Evolutionary conservation across 2,113 vertebrate genomes (phyloP), one percentile per base, ranked within the genome.

Genomic region (Psittacula cyanocephala): DNA sequence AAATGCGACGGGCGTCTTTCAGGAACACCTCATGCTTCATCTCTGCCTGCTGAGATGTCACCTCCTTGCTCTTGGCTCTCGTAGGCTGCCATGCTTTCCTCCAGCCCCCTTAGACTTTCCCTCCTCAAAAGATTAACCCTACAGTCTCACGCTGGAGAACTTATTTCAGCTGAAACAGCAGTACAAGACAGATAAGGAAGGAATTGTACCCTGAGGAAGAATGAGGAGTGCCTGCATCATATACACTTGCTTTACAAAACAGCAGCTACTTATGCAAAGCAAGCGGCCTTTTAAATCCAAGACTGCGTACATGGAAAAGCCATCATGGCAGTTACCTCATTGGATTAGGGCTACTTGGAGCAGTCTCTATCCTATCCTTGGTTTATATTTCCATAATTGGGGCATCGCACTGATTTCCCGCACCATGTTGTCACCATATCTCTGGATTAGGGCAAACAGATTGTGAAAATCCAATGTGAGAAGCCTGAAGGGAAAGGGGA

Each of bases 111-210:
- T 27, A 84, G 57, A 52, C 57, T 87, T 91, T 20, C 28, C 33
- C 43, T 47, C 4, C 63, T 85, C 33, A 49, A 76, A 93, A 85
- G 86, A 91, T 87, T 91, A 94, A 92, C 95, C 88, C 89, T 79
- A 59, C 53, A 76, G n/a, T n/a, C 83, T 96, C 74, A 55, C 0
- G 1, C 33, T 63, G 74, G 46, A 82, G 70, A 79, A 67, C 52
- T 95, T 83, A 46, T 44, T 94, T 80, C 86, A 93, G 91, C 78
- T 89, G 81, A 88, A 96, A 70, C 83, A 93, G 86, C 81, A 92
- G 67, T 81, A 93, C 86, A 87, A 91, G 86, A 70, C 77, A 95
- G 95, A 91, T 92, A 95, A 92, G 92, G 74, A 89, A 89, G 84
- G 81, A 95, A 94, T 79, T 91, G 74, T 47, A 89, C 63, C 92